These are phyloP conservation scores for Arctocebus calabarensis DNA, from an alignment of 2,797 vertebrate genomes.

Conservation along the genomic window DNA sequence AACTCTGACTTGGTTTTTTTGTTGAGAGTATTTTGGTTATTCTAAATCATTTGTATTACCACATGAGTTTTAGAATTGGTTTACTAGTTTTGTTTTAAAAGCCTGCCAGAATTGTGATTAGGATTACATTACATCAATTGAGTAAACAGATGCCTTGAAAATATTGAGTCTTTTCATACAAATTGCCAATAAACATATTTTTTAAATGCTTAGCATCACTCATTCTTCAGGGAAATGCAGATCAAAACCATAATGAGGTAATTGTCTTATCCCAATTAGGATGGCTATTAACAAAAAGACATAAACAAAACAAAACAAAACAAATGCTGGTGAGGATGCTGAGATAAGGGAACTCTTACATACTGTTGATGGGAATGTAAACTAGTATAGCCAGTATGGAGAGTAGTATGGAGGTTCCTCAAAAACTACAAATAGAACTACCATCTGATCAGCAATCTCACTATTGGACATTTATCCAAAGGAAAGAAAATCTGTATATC, in stretches of 20 bases:
- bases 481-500: background rate
- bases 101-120: background rate
- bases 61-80: background rate
- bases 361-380: background rate
- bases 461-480: background rate
- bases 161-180: background rate
- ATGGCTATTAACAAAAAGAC: background rate
- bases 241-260: background rate
- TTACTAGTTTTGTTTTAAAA: constrained; percentile 22
- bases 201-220: background rate
- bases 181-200: background rate
- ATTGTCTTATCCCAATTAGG: background rate
- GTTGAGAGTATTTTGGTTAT: background rate
- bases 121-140: background rate
- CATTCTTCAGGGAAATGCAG: background rate
- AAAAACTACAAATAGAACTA: background rate
- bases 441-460: background rate
- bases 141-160: background rate
- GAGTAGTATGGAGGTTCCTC: background rate
- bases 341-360: background rate
- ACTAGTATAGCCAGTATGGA: background rate
- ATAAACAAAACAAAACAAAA: too few relatives aligned
- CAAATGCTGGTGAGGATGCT: background rate
- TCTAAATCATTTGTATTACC: background rate
- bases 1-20: constrained; percentile 4